Evolutionary conservation across 2,113 vertebrate genomes (phyloP).

Genomic region (Hypanus sabinus): DNA sequence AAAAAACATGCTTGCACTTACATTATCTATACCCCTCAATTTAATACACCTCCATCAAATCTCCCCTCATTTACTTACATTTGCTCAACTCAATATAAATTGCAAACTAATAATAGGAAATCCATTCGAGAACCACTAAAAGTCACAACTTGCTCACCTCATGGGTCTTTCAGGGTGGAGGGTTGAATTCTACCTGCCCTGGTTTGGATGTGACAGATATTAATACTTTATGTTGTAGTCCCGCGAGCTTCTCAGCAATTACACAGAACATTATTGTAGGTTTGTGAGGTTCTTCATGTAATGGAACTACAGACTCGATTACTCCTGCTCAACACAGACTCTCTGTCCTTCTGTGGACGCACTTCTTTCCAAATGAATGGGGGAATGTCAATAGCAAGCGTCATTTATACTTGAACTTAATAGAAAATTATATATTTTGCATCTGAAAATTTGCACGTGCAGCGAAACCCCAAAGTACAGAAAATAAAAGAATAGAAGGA

Average conservation of each 20-base stretch:
- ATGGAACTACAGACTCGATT: neutral
- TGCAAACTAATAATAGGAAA: neutral
- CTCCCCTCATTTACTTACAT: too few species aligned
- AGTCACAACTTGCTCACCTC: neutral
- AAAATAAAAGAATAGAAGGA: neutral
- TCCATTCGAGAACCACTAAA: neutral
- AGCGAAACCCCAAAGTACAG: too few species aligned
- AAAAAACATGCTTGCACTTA: too few species aligned
- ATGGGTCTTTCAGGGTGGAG: neutral
- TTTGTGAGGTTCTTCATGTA: neutral
- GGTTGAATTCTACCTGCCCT: neutral
- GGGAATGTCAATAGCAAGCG: neutral
- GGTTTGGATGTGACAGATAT: neutral
- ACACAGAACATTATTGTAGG: neutral
- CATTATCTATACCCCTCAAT: too few species aligned
- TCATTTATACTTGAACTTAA: neutral
- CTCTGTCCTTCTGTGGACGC: neutral
- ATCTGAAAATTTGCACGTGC: neutral
- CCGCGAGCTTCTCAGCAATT: neutral
- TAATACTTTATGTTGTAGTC: neutral
- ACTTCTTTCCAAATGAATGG: neutral
- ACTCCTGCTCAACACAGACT: neutral
- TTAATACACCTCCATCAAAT: too few species aligned
- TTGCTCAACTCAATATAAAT: too few species aligned
- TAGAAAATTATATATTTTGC: neutral